phyloP scores from a whole-genome alignment of 2,888 invertebrate genomes.

The Drosophila testacea region DNA sequence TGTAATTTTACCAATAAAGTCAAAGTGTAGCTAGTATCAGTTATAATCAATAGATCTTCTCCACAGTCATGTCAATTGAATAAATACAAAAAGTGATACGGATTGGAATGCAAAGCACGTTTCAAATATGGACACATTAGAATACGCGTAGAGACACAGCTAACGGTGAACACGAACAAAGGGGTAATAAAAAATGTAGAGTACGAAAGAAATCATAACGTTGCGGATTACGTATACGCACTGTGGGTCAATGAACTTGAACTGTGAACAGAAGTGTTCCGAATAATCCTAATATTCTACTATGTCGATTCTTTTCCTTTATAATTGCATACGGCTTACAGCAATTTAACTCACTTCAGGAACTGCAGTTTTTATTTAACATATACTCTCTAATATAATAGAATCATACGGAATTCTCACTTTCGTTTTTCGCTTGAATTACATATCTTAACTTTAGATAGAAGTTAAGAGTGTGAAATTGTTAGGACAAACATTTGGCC shows the following conservation, averaged over 20 bases:
- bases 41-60: neutral
- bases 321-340: neutral
- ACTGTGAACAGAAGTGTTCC: neutral
- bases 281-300: neutral
- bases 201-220: constrained; percentile 61
- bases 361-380: constrained; percentile 30
- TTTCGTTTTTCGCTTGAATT: constrained; percentile 63
- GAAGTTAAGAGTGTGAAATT: constrained; percentile 16
- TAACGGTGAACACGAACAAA: constrained; percentile 71
- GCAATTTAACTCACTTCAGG: neutral
- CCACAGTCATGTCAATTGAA: neutral
- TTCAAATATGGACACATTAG: constrained; percentile 74
- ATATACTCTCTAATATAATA: constrained; percentile 39
- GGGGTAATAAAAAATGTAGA: constrained; percentile 66
- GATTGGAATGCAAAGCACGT: constrained; percentile 63
- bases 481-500: constrained; percentile 34
- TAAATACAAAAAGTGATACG: neutral
- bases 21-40: neutral
- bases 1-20: no score
- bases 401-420: constrained; percentile 53
- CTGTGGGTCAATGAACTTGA: constrained; percentile 67
- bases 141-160: constrained; percentile 27
- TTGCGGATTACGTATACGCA: constrained; percentile 50
- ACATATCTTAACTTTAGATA: constrained; percentile 32
- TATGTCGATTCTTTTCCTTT: neutral